Evolutionary conservation across 2,113 vertebrate species (phyloP), one percentile per base, ranked within the genome.

Genomic region (Alaudala cheleensis): DNA sequence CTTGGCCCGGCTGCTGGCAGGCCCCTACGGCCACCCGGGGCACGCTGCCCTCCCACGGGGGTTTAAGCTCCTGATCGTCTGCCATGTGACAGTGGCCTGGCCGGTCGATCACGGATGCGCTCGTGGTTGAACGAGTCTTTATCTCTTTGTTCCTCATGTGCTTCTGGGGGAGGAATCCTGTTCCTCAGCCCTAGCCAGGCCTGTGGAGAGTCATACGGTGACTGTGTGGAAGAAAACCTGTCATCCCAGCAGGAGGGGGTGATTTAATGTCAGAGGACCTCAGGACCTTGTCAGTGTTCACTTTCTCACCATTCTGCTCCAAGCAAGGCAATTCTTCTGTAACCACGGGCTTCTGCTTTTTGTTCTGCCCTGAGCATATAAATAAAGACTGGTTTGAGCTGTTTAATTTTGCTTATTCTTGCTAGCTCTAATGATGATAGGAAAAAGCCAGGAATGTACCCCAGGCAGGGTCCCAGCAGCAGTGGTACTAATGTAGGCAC

Each of bases 11-110:
- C 22, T 5, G 4, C 26, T 2, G 45, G 45, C 54, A 10, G 83
- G 39, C 23, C 21, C 44, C 14, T 2, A 0, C 2, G 14, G 44
- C 40, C 2, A 0, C 11, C 28, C 1, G 21, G 22, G n/a, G 7
- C 47, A 8, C 3, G 0, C 2, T 21, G 50, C 24, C 37, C 5
- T 44, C 40, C 25, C 71, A 33, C 18, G 21, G 2, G 18, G 45
- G 11, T 28, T 50, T 42, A 9, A 51, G 25, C 50, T 47, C 20
- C 18, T 7, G 5, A 4, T 45, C 5, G 3, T n/a, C 54, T 50
- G 64, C 11, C 88, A 7, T 34, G 80, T 84, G 86, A 84, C 22
- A 20, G 72, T 3, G 8, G 26, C 7, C 53, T 6, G 49, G n/a
- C 69, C 2, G 16, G 69, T 76, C 1, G 3, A 37, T 87, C 73